A percentile compares a stretch with the other conserved stretches of the same genome.
phyloP scores from a whole-genome alignment of 1,140 invertebrate species.

The Sminthurides bifidus region DNA sequence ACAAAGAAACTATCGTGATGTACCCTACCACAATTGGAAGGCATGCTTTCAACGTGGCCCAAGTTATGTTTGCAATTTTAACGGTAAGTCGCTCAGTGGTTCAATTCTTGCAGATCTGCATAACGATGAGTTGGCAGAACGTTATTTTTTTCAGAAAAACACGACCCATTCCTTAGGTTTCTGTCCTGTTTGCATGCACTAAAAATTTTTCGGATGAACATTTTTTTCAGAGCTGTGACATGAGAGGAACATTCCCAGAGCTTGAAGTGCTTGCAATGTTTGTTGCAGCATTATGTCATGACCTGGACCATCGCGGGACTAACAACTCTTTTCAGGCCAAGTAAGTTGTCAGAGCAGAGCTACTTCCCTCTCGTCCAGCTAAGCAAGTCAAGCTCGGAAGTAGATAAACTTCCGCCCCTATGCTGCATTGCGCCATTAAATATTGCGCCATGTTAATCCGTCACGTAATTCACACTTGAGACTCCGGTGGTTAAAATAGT shows the following conservation, averaged over 20 bases:
- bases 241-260: slow-evolving; percentile 35
- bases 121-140: background rate
- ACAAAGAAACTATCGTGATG: slow-evolving; percentile 48
- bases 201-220: background rate
- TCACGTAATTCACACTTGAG: too few species aligned
- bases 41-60: slow-evolving; percentile 47
- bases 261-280: slow-evolving; percentile 35
- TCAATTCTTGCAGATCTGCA: background rate
- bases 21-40: slow-evolving; percentile 39
- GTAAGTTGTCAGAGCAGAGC: slow-evolving; percentile 33
- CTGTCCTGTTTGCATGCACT: background rate
- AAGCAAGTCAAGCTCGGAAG: too few species aligned
- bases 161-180: background rate
- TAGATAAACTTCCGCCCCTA: too few species aligned
- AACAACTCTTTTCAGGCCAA: slow-evolving; percentile 41
- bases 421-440: too few species aligned
- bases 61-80: slow-evolving; percentile 45
- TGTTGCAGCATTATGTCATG: slow-evolving; percentile 35
- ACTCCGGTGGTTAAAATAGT: background rate
- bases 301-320: slow-evolving; percentile 39
- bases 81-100: slow-evolving; percentile 32
- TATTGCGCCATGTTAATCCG: too few species aligned
- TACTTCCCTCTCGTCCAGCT: too few species aligned
- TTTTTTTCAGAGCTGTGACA: slow-evolving; percentile 34
- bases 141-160: background rate